Evolutionary conservation across 2,113 vertebrate genomes (phyloP), one percentile per base, ranked within the genome.

Genomic region (Lates calcarifer): DNA sequence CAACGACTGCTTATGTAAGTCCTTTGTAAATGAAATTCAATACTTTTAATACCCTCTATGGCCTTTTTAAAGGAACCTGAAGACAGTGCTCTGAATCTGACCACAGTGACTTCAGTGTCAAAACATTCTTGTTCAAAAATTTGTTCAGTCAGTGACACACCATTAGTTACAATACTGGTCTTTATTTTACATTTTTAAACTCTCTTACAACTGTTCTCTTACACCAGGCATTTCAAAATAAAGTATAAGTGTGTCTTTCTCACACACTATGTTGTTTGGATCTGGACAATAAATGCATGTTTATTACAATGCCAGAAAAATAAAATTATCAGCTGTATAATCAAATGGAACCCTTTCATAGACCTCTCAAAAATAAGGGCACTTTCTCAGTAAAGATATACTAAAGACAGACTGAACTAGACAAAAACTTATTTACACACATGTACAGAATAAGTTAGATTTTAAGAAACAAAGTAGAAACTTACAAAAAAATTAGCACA

Each of bases 381-480:
- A 51, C 68, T 45, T 77, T 60, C 26, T 80, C 28, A 68, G 13
- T 63, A 69, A 79, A 80, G 11, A 22, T 60, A 24, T 3, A 3
- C 7, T 49, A 28, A 75, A 66, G 22, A 55, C 29, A 49, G 18
- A 85, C 55, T 29, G 2, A 62, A 57, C 31, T 51, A 57, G 14
- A 65, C 55, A 77, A 63, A 51, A 24, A 74, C 7, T 5, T 57
- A 56, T 78, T 68, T 77, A 82, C 35, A 85, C 60, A 65, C 37
- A 89, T 66, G 33, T 82, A 84, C 74, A 89, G 22, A 86, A 86
- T 89, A 92, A 88, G 22, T 90, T 88, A 91, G 14, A 79, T 31
- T 77, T 14, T 83, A 82, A 80, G 68, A 80, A 87, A 77, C 24
- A 45, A 61, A 75, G 3, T 22, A 57, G 17, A 69, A 76, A 81